Base-by-base conservation (phyloP, 2,888 invertebrate species). In the Ochropleura plecta region DNA sequence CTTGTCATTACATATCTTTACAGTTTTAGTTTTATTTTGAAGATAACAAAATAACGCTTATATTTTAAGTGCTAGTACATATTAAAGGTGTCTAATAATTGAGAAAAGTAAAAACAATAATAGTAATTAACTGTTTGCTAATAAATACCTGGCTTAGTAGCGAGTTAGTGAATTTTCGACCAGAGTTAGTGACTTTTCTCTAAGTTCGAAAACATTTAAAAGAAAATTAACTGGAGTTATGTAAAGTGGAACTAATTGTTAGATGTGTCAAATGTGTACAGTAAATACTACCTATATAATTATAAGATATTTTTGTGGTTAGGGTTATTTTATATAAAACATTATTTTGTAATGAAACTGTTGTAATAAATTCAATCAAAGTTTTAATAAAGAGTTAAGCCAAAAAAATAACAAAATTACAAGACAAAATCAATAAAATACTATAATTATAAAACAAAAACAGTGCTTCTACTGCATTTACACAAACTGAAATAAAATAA, bases 141-240 rank as follows among this genome's bases (percentile, higher is more conserved):
- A 9, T 8, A 62, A 42, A 18, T 40, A 3, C 8, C 0, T 60
- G 44, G 14, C 14, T 20, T 44, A 46, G 4, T 63, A 20, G 14
- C 3, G n/a, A 62, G 12, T 62, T n/a, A 42, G n/a, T 62, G 18
- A 62, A 62, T 62, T n/a, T 5, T 46, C 44, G 44, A 44, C n/a
- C 63, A 4, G n/a, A 20, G n/a, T 63, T 46, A 63, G 63, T 63
- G 63, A 63, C 14, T 63, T 63, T 62, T 14, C 44, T 10, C 63
- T 63, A n/a, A 46, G 14, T 14, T 63, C 14, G 7, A 46, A 63
- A 14, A 6, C n/a, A 10, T 12, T 62, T 7, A 12, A 46, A 63
- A 49, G n/a, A 46, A 63, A 63, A 46, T 20, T 44, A 62, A 62
- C 42, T 42, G 5, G 42, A 62, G 3, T 62, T 62, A 62, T 10